These are phyloP conservation scores for Orthosia incerta DNA, from an alignment of 2,888 invertebrate genomes.

Conservation along the genomic window DNA sequence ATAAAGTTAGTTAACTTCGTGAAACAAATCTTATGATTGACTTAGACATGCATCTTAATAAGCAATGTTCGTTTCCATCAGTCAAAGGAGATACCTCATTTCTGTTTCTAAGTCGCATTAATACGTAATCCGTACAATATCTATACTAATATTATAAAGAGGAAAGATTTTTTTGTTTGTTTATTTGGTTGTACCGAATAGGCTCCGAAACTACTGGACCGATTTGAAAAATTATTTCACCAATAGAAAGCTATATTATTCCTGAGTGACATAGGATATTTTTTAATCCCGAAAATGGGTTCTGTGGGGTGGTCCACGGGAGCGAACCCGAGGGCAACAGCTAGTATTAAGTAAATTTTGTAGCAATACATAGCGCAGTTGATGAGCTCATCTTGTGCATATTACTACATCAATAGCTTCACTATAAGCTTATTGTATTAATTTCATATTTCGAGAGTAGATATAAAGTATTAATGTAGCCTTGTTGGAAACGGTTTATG, in stretches of 20 bases:
- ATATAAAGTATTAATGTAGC: background rate
- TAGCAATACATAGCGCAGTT: background rate
- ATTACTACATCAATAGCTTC: background rate
- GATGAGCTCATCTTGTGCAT: background rate
- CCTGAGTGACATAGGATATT: too few species aligned
- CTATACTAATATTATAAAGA: too few species aligned
- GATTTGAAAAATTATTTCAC: too few species aligned
- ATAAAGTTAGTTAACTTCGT: background rate
- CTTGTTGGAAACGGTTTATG: background rate
- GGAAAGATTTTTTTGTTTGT: too few species aligned
- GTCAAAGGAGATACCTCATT: background rate
- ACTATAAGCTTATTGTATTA: background rate
- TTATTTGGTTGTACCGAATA: too few species aligned
- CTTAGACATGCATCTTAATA: background rate
- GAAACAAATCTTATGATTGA: background rate
- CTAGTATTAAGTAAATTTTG: background rate
- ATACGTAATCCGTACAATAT: background rate
- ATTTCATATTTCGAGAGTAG: background rate
- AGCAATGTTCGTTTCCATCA: background rate
- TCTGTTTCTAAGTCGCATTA: background rate
- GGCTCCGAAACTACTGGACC: too few species aligned
- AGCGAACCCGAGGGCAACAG: too few species aligned
- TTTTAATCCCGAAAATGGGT: too few species aligned
- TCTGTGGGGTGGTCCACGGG: too few species aligned
- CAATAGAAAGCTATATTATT: too few species aligned